These are phyloP conservation scores for Silurus lanzhouensis DNA, from an alignment of 2,797 vertebrate genomes.

Conservation along the genomic window DNA sequence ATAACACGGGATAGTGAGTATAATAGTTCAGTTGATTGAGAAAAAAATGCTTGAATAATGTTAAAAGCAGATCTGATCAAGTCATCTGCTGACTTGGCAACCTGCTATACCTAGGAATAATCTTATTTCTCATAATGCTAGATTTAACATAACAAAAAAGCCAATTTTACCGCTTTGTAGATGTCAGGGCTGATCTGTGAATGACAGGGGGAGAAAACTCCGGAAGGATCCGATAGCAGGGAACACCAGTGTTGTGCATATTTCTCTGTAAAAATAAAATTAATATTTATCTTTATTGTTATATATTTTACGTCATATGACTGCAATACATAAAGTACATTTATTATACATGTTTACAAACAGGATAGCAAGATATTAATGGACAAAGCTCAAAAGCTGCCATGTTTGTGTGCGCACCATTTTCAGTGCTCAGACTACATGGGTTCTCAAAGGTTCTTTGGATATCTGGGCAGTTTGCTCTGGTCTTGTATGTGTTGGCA, in stretches of 20 bases:
- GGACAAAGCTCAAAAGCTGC: neutral
- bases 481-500: slow-evolving; percentile 81
- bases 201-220: slow-evolving; percentile 79
- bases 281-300: neutral
- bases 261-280: slow-evolving; percentile 66
- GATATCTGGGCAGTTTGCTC: slow-evolving; percentile 73
- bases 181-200: slow-evolving; percentile 67
- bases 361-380: neutral
- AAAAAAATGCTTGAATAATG: neutral
- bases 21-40: neutral
- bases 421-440: slow-evolving; percentile 78
- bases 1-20: neutral
- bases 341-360: neutral
- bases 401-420: slow-evolving; percentile 68
- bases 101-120: too few species aligned
- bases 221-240: slow-evolving; percentile 69
- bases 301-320: neutral
- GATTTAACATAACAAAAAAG: neutral
- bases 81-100: neutral
- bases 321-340: neutral
- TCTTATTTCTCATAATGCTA: neutral
- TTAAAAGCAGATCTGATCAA: neutral
- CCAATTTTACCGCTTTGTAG: slow-evolving; percentile 74
- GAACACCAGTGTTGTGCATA: slow-evolving; percentile 82
- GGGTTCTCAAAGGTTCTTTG: slow-evolving; percentile 73